Evolutionary conservation across 2,888 invertebrate species (phyloP).

Genomic region (Drosophila hamatofila): DNA sequence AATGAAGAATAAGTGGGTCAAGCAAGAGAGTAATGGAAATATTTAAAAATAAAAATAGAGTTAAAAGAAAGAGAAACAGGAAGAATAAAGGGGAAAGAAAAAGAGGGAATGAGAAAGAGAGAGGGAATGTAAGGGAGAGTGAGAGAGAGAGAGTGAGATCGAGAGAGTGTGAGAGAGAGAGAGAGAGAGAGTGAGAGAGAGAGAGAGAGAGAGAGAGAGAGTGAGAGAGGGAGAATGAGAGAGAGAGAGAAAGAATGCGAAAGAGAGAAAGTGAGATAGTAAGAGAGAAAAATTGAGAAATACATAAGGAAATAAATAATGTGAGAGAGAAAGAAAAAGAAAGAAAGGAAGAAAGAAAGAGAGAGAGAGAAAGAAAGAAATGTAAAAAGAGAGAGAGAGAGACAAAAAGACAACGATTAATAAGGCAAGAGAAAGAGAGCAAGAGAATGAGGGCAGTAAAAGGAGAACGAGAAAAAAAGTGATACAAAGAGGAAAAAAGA

Average conservation of each 20-base stretch:
- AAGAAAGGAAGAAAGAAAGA: background rate
- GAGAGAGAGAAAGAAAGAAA: too few relatives aligned
- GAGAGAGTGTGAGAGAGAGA: too few relatives aligned
- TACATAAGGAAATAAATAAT: background rate
- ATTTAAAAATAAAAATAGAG: too few relatives aligned
- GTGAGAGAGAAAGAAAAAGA: background rate
- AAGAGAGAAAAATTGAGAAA: too few relatives aligned
- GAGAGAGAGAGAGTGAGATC: background rate
- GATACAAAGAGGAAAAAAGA: too few relatives aligned
- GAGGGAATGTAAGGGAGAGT: background rate
- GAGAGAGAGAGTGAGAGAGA: background rate
- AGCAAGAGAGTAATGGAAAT: too few relatives aligned
- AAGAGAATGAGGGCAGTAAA: background rate
- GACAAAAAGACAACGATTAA: too few relatives aligned
- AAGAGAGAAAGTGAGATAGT: background rate
- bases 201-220: background rate
- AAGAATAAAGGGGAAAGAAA: background rate
- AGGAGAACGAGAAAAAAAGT: background rate
- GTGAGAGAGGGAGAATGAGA: too few relatives aligned
- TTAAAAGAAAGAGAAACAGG: background rate
- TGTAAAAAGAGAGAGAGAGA: too few relatives aligned
- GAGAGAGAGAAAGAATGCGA: background rate
- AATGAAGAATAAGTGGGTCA: background rate
- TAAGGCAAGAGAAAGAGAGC: background rate
- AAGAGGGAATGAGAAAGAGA: background rate